Conservation (phyloP, 2,797 vertebrate species). For the Sebastes hopkinsi region DNA sequence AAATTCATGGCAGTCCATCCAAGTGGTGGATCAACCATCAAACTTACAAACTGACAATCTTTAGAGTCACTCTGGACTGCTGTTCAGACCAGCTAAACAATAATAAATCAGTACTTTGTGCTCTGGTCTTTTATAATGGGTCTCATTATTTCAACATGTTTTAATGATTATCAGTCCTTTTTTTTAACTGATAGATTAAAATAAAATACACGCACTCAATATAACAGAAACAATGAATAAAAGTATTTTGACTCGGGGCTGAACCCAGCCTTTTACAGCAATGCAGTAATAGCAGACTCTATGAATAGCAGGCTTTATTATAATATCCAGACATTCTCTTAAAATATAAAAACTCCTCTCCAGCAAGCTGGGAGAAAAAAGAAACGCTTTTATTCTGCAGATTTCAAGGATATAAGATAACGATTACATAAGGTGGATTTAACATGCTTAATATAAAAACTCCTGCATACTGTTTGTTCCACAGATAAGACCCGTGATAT, state of each 20-base stretch:
- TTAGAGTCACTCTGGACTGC: background rate
- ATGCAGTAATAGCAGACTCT: conserved; percentile 23
- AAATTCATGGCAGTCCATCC: background rate
- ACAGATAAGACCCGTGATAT: conserved; percentile 15
- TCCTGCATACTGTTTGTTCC: conserved; percentile 26
- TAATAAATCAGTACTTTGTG: background rate
- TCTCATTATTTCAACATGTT: background rate
- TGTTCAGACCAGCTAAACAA: background rate
- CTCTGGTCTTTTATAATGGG: background rate
- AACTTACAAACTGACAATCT: background rate
- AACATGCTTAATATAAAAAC: conserved; percentile 36
- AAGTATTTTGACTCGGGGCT: conserved; percentile 4
- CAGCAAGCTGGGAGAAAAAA: background rate
- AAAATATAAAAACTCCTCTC: conserved; percentile 27
- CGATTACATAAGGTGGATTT: conserved; percentile 65
- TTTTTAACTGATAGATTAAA: background rate
- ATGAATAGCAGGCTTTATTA: conserved; percentile 26
- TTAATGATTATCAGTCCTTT: background rate
- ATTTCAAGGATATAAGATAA: conserved; percentile 40
- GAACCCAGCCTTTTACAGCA: conserved; percentile 21
- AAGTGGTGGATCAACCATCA: no score
- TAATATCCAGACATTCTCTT: conserved; percentile 20
- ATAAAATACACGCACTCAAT: background rate
- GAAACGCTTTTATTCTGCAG: conserved; percentile 36
- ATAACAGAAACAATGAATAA: background rate